Conservation (phyloP, 2,888 invertebrate species). For the Coleophora deauratella region DNA sequence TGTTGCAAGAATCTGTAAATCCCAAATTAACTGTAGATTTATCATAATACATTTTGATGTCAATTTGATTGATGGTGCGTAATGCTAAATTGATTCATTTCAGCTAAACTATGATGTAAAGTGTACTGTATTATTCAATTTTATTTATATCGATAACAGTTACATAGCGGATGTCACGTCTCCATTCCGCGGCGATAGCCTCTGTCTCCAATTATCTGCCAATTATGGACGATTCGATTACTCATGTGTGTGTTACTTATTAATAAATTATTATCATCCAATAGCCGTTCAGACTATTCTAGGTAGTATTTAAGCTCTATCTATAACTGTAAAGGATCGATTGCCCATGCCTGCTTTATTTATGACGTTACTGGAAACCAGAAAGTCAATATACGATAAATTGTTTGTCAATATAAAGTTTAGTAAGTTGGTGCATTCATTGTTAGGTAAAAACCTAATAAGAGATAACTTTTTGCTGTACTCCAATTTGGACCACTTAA, state of each 20-base stretch:
- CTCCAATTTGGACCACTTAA: no score
- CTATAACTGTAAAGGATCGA: constrained; percentile 7
- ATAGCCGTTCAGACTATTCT: constrained; percentile 1
- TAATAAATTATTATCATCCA: constrained; percentile 32
- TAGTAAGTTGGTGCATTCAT: no score
- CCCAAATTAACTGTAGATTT: no score
- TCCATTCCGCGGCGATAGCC: constrained; percentile 58
- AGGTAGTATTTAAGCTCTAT: neutral
- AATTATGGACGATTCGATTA: no score
- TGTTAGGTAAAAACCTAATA: neutral
- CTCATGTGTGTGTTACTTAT: constrained; percentile 59
- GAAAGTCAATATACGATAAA: no score
- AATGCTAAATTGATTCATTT: no score
- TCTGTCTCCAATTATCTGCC: constrained; percentile 61
- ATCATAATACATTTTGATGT: no score
- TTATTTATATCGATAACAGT: constrained; percentile 40
- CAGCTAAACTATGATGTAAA: no score
- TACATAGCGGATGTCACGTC: constrained; percentile 64
- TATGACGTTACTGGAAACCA: no score
- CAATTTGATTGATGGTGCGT: no score
- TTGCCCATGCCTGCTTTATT: constrained; percentile 5
- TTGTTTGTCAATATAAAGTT: no score
- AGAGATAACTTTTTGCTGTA: neutral
- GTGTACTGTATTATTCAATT: neutral
- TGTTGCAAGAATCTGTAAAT: no score